Base-by-base conservation (phyloP, 2,113 vertebrate species). In the Petrocephalus zakoni region DNA sequence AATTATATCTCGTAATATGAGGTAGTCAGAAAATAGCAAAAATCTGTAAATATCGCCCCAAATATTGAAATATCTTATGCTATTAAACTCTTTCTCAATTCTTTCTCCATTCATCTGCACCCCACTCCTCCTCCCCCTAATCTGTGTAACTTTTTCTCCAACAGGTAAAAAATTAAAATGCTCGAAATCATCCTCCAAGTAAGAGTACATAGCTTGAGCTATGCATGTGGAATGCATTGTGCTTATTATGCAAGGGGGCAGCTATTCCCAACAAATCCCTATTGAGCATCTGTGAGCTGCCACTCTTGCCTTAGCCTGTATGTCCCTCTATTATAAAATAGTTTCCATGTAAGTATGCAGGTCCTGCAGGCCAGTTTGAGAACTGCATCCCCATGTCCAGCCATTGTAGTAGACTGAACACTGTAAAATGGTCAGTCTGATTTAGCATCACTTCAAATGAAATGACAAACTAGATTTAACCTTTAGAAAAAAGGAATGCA, bases 111-210 rank as follows among this genome's bases (percentile, higher is more conserved):
- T 29, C 13, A 29, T 52, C 37, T 5, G 19, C 9, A 82, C 51
- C 49, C 4, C 5, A 56, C 0, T n/a, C 58, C 49, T 49, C 13
- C 42, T 53, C 34, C 3, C 52, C 90, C 78, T 93, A 91, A 94
- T 92, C 90, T 55, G 8, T 85, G 22, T 83, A 87, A 90, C 94
- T 88, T 91, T 95, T 93, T 93, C 88, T 90, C 91, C 93, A 93
- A 95, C 94, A 96, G 96, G 96, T 94, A 96, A 96, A 94, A 96
- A 96, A 95, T 92, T 94, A 90, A 96, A 95, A 94, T 96, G 95
- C 92, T 92, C 94, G 90, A 95, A 94, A 94, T 91, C 94, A 81
- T 94, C 95, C 56, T 93, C 95, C 94, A 96, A 95, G 96, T 96
- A 96, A 96, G 96, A 94, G 68, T 90, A 88, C 86, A 89, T 89